Evolutionary conservation across 2,797 vertebrate species (phyloP).

Genomic region (Meriones psammophilus): DNA sequence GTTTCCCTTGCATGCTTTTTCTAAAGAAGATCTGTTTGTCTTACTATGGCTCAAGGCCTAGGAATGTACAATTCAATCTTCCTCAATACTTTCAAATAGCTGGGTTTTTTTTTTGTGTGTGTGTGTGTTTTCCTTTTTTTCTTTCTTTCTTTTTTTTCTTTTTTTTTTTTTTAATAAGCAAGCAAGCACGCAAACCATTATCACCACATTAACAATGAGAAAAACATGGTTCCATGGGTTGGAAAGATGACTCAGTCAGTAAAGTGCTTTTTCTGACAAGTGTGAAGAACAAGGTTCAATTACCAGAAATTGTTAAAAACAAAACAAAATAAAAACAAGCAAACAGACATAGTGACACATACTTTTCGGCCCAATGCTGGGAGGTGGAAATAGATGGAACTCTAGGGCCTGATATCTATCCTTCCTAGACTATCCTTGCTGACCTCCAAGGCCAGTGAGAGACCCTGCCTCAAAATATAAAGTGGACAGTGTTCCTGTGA

Average conservation of each 20-base stretch:
- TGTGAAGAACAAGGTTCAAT: not conserved
- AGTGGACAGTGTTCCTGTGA: not conserved
- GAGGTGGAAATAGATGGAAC: not conserved
- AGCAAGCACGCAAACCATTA: not conserved
- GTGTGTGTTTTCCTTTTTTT: no score
- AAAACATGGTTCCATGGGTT: not conserved
- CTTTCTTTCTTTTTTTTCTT: no score
- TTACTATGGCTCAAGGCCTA: conserved; percentile 2
- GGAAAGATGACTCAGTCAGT: not conserved
- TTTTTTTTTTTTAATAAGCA: not conserved
- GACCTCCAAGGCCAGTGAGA: not conserved
- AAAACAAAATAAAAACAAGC: not conserved
- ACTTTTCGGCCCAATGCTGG: not conserved
- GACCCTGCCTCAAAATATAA: not conserved
- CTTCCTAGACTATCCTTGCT: not conserved
- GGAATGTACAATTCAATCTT: not conserved
- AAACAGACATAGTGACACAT: not conserved
- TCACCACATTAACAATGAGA: not conserved
- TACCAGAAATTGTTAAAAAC: not conserved
- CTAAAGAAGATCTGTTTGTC: conserved; percentile 31
- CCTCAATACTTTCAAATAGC: not conserved
- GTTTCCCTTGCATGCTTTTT: not conserved
- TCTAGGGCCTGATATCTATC: not conserved
- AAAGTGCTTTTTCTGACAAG: not conserved
- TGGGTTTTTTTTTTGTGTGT: no score